Evolutionary conservation across 1,140 invertebrate species (phyloP).

Genomic region (Caenorhabditis inopinata): DNA sequence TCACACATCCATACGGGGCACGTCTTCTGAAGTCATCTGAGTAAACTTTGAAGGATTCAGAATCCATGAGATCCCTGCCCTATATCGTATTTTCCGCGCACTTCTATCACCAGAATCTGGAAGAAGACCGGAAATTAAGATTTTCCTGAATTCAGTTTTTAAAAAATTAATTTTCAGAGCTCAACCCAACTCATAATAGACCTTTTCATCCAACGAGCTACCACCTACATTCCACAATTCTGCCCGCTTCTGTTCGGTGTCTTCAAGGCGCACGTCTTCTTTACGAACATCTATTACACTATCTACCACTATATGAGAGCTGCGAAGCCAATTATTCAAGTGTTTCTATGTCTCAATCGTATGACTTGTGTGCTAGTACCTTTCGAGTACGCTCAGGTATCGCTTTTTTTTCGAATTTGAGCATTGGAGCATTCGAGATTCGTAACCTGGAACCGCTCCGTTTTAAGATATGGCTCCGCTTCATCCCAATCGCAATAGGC

Average conservation of each 20-base stretch:
- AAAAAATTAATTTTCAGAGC: background rate
- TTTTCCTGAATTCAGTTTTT: too few relatives aligned
- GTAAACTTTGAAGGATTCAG: too few relatives aligned
- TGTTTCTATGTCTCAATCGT: background rate
- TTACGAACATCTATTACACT: background rate
- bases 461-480: constrained; percentile 6
- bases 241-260: background rate
- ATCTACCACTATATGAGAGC: constrained; percentile 12
- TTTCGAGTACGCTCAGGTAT: background rate
- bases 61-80: too few relatives aligned
- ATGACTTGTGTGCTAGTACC: background rate
- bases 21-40: too few relatives aligned
- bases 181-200: background rate
- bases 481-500: background rate
- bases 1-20: too few relatives aligned
- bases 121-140: too few relatives aligned
- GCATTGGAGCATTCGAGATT: too few relatives aligned
- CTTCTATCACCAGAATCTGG: too few relatives aligned
- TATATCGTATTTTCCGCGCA: too few relatives aligned
- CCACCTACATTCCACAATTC: background rate
- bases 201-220: background rate
- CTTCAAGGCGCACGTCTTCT: background rate
- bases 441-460: too few relatives aligned
- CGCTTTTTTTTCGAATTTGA: background rate
- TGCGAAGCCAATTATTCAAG: background rate